Evolutionary conservation across 2,797 vertebrate genomes (phyloP).

Genomic region (Urophycis tenuis): DNA sequence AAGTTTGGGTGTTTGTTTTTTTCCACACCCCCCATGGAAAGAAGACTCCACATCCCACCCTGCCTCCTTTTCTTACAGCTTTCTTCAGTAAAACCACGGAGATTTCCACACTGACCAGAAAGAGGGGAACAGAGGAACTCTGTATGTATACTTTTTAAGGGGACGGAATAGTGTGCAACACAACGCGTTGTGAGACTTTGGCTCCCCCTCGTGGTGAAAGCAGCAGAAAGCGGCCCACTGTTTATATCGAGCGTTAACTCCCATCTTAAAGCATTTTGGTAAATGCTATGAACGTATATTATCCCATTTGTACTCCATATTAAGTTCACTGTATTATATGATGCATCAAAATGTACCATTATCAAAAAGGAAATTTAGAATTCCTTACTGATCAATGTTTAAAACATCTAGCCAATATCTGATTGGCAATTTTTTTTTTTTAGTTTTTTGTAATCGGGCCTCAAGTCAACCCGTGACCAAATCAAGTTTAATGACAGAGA

Average conservation of each 20-base stretch:
- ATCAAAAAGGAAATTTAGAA: too few relatives aligned
- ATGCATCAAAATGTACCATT: too few relatives aligned
- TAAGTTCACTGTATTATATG: background rate
- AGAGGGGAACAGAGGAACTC: constrained; percentile 10
- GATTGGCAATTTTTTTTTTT: background rate
- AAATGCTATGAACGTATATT: background rate
- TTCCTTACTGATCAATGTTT: background rate
- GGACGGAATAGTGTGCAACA: constrained; percentile 12
- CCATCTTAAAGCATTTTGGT: background rate
- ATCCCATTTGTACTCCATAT: background rate
- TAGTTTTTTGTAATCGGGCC: background rate
- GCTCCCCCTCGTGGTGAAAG: constrained; percentile 25
- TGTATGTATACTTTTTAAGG: constrained; percentile 1
- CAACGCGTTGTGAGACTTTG: constrained; percentile 3
- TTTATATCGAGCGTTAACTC: background rate
- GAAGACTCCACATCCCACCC: background rate
- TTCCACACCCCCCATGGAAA: constrained; percentile 14
- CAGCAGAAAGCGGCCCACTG: background rate
- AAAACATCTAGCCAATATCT: background rate
- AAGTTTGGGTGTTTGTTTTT: constrained; percentile 27
- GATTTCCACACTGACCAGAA: constrained; percentile 3
- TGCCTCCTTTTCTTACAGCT: background rate
- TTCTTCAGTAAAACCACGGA: constrained; percentile 25
- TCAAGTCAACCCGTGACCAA: background rate
- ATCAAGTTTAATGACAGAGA: too few relatives aligned